Base-by-base conservation (phyloP, 1,140 invertebrate species). In the Geopemphigus sp. region DNA sequence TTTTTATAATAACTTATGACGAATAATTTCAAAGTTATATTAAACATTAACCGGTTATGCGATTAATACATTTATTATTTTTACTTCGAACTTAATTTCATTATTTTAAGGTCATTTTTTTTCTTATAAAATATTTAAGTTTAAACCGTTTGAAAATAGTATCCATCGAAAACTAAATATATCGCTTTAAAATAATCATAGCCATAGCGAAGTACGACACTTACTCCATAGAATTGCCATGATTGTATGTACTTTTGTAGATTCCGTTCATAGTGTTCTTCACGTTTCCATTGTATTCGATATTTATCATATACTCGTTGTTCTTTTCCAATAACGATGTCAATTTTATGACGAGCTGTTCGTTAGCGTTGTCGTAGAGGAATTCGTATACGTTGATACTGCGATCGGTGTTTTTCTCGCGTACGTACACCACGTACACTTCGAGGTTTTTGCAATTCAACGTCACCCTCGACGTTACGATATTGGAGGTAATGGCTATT, bases 191-290 rank as follows among this genome's bases (percentile, higher is more conserved):
- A n/a, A n/a, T n/a, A n/a, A n/a, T n/a, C n/a, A n/a, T n/a, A n/a
- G n/a, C n/a, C n/a, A n/a, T n/a, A n/a, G n/a, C n/a, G n/a, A n/a
- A n/a, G n/a, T n/a, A n/a, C n/a, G n/a, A 8, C 64, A 66, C 64
- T 66, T 22, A 66, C 64, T 66, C 22, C 11, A 5, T 64, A n/a
- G 39, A 2, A 0, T 14, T 8, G 32, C 45, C 54, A 59, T 82
- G 81, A n/a, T n/a, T n/a, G n/a, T n/a, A n/a, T 14, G 12, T 24
- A 22, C 81, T 82, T 24, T 24, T 22, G 61, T 82, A 82, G 6
- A 82, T 70, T 45, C 81, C 81, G 17, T 15, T 26, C 72, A 74
- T 82, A 15, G 26, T 39, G 45, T 63, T 2, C 8, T 26, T 14
- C 11, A 81, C 29, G 10, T 15, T 22, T 0, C 80, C 81, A 2